Evolutionary conservation across 2,797 vertebrate species (phyloP).

Genomic region (Spatula clypeata): DNA sequence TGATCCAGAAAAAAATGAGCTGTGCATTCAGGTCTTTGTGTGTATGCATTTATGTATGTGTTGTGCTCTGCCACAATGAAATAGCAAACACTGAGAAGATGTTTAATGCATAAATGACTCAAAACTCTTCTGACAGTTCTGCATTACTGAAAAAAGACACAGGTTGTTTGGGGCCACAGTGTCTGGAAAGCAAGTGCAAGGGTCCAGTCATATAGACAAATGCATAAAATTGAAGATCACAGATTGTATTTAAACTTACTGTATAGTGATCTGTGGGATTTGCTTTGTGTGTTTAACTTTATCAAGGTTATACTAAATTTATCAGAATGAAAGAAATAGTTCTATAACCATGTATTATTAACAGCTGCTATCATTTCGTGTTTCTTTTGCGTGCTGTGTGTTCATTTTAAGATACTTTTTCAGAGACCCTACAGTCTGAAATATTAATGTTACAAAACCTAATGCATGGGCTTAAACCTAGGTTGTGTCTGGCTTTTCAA

Average conservation of each 20-base stretch:
- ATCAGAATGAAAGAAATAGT: neutral
- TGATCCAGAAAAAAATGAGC: neutral
- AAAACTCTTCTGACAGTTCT: neutral
- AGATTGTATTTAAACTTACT: neutral
- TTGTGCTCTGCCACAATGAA: neutral
- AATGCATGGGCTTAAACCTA: neutral
- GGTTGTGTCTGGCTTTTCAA: neutral
- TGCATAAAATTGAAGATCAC: neutral
- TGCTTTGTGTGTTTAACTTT: neutral
- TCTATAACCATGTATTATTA: conserved; percentile 9
- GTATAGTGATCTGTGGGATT: neutral
- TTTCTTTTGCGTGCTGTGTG: neutral
- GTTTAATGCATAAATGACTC: neutral
- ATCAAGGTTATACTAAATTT: neutral
- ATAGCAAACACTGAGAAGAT: neutral
- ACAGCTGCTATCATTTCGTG: neutral
- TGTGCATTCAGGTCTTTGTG: neutral
- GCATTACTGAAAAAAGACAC: neutral
- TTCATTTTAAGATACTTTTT: neutral
- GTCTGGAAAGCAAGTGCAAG: neutral
- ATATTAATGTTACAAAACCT: neutral
- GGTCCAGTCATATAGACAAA: neutral
- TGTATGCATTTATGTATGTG: neutral
- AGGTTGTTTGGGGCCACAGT: neutral
- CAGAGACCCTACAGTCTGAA: neutral